Evolutionary conservation across 2,113 vertebrate species (phyloP).

Genomic region (Cygnus atratus): DNA sequence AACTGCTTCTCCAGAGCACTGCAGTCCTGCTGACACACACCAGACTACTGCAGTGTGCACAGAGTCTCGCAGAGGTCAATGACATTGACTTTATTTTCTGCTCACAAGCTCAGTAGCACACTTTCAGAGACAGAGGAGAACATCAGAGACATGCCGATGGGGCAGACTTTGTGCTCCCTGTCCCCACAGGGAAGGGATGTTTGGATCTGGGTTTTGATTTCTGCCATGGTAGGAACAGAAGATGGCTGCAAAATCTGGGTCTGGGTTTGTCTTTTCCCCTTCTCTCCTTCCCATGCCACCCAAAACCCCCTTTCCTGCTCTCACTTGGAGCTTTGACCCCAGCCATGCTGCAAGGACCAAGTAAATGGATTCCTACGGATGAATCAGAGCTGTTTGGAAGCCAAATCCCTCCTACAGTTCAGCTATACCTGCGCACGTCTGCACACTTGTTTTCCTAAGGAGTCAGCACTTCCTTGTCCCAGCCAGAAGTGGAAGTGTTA

Average conservation of each 20-base stretch:
- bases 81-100: not conserved
- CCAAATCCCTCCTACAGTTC: not conserved
- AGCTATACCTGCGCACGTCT: not conserved
- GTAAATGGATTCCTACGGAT: not conserved
- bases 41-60: not conserved
- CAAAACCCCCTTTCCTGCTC: not conserved
- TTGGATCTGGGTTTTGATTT: not conserved
- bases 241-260: not conserved
- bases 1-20: not conserved
- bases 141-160: not conserved
- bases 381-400: not conserved
- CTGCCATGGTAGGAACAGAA: not conserved
- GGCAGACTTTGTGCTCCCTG: not conserved
- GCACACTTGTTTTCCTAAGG: not conserved
- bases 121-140: not conserved
- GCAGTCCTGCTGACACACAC: not conserved
- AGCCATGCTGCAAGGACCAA: not conserved
- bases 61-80: not conserved
- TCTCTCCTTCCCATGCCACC: not conserved
- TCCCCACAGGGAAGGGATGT: not conserved
- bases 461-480: not conserved
- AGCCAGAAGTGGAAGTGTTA: slow-evolving; percentile 18
- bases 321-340: not conserved
- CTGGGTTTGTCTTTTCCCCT: not conserved
- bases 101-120: not conserved